Evolutionary conservation across 2,888 invertebrate species (phyloP), one percentile per base, ranked within the genome.

Genomic region (Eupeodes latifasciatus): DNA sequence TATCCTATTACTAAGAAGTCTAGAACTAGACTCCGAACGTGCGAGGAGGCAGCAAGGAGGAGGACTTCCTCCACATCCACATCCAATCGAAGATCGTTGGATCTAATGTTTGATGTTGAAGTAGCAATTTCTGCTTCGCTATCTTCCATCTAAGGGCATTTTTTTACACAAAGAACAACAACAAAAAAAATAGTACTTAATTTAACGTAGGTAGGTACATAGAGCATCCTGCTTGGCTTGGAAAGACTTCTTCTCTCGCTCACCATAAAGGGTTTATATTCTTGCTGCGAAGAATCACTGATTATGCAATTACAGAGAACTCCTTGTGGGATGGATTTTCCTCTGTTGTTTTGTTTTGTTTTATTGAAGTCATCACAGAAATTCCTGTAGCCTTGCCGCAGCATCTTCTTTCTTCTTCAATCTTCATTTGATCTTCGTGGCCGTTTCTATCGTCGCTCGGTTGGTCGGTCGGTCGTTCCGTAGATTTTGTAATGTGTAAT

Each of bases 251-350:
- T 51, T 51, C 55, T 51, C 55, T 69, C 69, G 14, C 85, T 69
- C 77, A 11, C 85, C 81, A 85, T 81, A 88, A 88, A 85, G 78
- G 87, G 84, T 62, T 72, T 81, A 72, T 77, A 75, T 80, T 80
- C 79, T 76, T 62, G 27, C 27, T 27, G 27, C 27, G 27, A 67
- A 71, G 78, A 88, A 88, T 81, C 81, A 71, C 81, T 88, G 88
- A 88, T 88, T 88, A 88, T 88, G 88, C 88, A 88, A 88, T 88
- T 88, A 88, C 74, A 74, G 64, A 67, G 78, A 78, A 77, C 72
- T 66, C 81, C 85, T 78, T 62, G 67, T 85, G 67, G 81, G 74
- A 67, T 66, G 72, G 55, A 4, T 59, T 74, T 27, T 57, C 69
- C 36, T 19, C 53, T 57, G 66, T 51, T 16, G n/a, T 16, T 44